Conservation (phyloP, 2,888 invertebrate genomes). For the Meiosimyza platycephala region DNA sequence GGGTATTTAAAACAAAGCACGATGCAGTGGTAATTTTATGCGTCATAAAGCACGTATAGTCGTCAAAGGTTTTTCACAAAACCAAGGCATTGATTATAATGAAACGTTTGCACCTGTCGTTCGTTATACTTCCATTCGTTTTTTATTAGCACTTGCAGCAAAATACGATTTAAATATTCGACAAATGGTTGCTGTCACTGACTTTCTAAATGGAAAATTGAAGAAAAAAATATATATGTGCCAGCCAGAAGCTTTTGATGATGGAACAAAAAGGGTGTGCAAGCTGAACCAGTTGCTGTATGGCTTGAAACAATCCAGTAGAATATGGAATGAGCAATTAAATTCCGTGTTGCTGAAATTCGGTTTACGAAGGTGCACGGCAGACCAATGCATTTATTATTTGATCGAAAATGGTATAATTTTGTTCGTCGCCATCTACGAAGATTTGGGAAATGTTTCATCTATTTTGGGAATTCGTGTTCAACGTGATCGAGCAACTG, state of each 20-base stretch:
- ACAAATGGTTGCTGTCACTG: conserved; percentile 42
- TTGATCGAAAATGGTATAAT: conserved; percentile 13
- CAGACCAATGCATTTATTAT: conserved; percentile 43
- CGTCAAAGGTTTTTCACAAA: conserved; percentile 35
- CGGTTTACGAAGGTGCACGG: conserved; percentile 36
- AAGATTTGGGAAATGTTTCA: conserved; percentile 43
- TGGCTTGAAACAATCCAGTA: conserved; percentile 35
- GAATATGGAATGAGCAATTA: conserved; percentile 43
- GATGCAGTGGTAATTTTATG: conserved; percentile 31
- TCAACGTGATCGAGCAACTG: conserved; percentile 27
- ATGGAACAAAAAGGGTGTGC: conserved; percentile 35
- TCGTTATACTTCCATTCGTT: conserved; percentile 38
- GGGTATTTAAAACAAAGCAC: conserved; percentile 39
- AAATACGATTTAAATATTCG: conserved; percentile 39
- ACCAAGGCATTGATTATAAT: conserved; percentile 36
- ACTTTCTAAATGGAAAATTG: conserved; percentile 39
- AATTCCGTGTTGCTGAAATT: conserved; percentile 35
- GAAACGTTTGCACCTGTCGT: conserved; percentile 39
- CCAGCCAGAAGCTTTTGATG: conserved; percentile 44
- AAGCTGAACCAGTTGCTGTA: conserved; percentile 31
- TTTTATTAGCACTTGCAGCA: conserved; percentile 37
- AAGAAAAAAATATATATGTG: conserved; percentile 42
- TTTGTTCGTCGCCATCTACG: conserved; percentile 47
- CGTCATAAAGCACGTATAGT: conserved; percentile 40
- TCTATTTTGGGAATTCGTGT: conserved; percentile 44